Base-by-base conservation (phyloP, 2,113 vertebrate species). In the Burhinus bistriatus region DNA sequence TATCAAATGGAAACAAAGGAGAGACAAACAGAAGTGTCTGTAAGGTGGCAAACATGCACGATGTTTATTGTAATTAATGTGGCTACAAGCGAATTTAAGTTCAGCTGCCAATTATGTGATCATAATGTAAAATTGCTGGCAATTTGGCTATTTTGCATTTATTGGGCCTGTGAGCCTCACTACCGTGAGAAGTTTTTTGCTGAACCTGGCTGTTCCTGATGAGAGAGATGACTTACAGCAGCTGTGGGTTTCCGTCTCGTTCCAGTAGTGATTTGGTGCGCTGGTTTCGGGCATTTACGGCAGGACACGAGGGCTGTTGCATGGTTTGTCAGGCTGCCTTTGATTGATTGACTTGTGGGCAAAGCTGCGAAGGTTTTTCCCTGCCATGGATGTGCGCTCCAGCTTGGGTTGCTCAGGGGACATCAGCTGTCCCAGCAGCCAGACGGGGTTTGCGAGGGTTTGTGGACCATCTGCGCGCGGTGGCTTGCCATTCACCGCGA, bases 1-100 rank as follows among this genome's bases (percentile, higher is more conserved):
- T 30, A 2, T 32, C 4, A 47, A 25, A 36, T 29, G 55, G 65
- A 55, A 36, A 40, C 17, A 30, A 25, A 58, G 75, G 6, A 26
- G 44, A 61, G 11, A 12, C 15, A 13, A 77, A 30, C 36, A 30
- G 36, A 32, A 49, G 22, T 3, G 34, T 16, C 69, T 58, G 51
- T 6, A 5, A 40, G 25, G 45, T 49, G 42, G 25, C 17, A 34
- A 30, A 36, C 6, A 1, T 5, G 4, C 9, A 4, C 4, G 0
- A 0, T 22, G 3, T 52, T 65, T 69, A 3, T 40, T 26, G 34
- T 21, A 8, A 2, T 5, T 29, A 7, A 9, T 10, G 34, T 30
- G 52, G 19, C 18, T 42, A 6, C 6, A 6, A 15, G 27, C 2
- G 18, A 17, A 34, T n/a, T 85, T 8, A 10, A 26, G 12, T 51